A percentile compares a stretch with the other conserved stretches of the same genome.
phyloP scores from a whole-genome alignment of 2,113 vertebrate species.

The Elaphurus davidianus region DNA sequence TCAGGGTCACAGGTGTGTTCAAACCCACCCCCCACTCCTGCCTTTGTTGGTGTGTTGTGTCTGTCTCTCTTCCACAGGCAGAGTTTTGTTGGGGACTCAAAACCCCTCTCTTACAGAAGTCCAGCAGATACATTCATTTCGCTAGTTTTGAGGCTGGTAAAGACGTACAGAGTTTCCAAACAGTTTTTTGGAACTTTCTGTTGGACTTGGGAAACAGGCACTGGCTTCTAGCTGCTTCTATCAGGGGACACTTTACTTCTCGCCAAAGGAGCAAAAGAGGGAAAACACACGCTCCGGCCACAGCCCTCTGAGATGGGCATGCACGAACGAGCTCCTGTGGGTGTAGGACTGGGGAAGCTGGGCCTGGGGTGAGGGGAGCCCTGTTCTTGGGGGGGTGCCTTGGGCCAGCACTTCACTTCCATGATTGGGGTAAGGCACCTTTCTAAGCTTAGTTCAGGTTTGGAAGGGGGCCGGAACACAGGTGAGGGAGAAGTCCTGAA shows the following conservation, averaged over 20 bases:
- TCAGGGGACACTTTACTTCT: not conserved
- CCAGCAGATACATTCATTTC: not conserved
- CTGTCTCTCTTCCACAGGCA: not conserved
- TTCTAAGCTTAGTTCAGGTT: not conserved
- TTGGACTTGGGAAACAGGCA: not conserved
- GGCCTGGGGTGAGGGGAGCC: not conserved
- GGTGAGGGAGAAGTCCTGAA: not conserved
- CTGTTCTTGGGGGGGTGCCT: not conserved
- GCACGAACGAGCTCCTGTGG: fast-evolving
- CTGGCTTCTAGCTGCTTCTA: not conserved
- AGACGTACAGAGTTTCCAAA: not conserved
- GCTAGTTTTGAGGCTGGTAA: not conserved
- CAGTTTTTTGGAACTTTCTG: not conserved
- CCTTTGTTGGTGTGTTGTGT: not conserved
- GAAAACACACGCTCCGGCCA: fast-evolving
- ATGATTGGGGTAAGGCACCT: too few species aligned
- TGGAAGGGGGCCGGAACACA: not conserved
- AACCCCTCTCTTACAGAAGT: not conserved
- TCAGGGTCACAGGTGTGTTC: not conserved
- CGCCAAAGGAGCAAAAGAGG: not conserved
- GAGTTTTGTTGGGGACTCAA: not conserved
- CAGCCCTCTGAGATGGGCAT: not conserved
- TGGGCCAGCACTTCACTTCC: not conserved
- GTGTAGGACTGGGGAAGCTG: not conserved
- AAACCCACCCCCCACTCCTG: too few species aligned